Evolutionary conservation across 2,888 invertebrate species (phyloP), one percentile per base, ranked within the genome.

Genomic region (Pandemis corylana): DNA sequence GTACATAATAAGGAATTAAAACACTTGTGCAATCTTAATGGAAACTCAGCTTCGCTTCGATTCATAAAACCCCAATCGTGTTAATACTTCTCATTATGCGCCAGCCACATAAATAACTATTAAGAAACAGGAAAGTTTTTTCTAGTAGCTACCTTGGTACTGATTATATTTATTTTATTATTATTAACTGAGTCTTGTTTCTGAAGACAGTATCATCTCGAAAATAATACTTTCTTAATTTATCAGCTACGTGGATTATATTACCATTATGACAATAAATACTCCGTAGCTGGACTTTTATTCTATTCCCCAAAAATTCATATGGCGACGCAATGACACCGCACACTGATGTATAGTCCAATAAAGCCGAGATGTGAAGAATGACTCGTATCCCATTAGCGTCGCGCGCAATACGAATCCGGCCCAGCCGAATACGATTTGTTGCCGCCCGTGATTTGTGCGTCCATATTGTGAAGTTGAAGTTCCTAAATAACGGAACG

Each of bases 341-440:
- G 62, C 72, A 56, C 79, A 78, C 79, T 89, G 87, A 91, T 89
- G 85, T 87, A 90, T 89, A 78, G 86, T 84, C 86, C 90, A 90
- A 90, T 91, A 90, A 90, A 89, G 85, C 85, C 83, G 82, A 85
- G 87, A 89, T 87, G 89, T 89, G 89, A 90, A 88, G 89, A 90
- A 91, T 89, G 87, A 90, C 84, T 82, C 82, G 83, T 83, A 87
- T 90, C 87, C 90, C 88, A 91, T 92, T 91, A 90, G 89, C 86
- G 92, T 91, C 92, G 86, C 85, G 82, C 83, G 84, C 90, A 91
- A 87, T 89, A 84, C 90, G 87, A 86, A 88, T 84, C 84, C 81
- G 82, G 81, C 81, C 82, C 82, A 82, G 83, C 85, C 83, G 83
- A 85, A 86, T 81, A 80, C 86, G 86, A 89, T 91, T 89, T 90